These are phyloP conservation scores for Nasonia giraulti DNA, from an alignment of 1,140 invertebrate genomes.

Conservation along the genomic window DNA sequence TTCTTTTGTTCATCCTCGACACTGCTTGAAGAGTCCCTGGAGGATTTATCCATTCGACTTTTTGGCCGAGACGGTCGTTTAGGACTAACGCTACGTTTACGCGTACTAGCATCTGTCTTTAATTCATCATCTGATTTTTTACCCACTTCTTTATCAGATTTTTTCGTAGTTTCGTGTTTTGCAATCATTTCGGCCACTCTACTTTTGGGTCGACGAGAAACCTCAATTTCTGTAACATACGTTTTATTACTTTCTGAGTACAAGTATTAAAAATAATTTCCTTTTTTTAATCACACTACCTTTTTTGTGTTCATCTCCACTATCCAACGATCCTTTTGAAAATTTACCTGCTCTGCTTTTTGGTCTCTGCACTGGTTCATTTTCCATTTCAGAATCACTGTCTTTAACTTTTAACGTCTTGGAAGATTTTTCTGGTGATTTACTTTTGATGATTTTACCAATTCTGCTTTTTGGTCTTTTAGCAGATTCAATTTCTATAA, in stretches of 20 bases:
- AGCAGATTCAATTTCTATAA: slow-evolving; percentile 9
- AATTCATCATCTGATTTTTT: slow-evolving; percentile 23
- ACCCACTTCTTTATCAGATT: neutral
- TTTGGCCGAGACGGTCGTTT: slow-evolving; percentile 11
- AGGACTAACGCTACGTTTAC: slow-evolving; percentile 9
- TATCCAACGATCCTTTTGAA: neutral
- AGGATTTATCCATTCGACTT: slow-evolving; percentile 30
- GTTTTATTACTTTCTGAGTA: no score
- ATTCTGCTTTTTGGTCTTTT: slow-evolving; percentile 40
- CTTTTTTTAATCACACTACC: no score
- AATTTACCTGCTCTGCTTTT: slow-evolving; percentile 33
- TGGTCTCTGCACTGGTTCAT: neutral
- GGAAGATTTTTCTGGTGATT: neutral
- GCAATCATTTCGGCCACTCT: neutral
- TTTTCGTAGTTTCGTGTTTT: neutral
- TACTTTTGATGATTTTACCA: neutral
- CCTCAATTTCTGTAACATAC: neutral
- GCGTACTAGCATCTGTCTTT: neutral
- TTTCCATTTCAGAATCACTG: slow-evolving; percentile 3
- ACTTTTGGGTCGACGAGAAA: neutral
- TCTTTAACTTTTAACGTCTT: neutral
- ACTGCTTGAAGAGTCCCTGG: neutral
- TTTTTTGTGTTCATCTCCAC: slow-evolving; percentile 16
- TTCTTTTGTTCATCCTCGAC: neutral
- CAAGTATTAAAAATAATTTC: no score